Evolutionary conservation across 2,888 invertebrate species (phyloP).

Genomic region (Lampropteryx suffumata): DNA sequence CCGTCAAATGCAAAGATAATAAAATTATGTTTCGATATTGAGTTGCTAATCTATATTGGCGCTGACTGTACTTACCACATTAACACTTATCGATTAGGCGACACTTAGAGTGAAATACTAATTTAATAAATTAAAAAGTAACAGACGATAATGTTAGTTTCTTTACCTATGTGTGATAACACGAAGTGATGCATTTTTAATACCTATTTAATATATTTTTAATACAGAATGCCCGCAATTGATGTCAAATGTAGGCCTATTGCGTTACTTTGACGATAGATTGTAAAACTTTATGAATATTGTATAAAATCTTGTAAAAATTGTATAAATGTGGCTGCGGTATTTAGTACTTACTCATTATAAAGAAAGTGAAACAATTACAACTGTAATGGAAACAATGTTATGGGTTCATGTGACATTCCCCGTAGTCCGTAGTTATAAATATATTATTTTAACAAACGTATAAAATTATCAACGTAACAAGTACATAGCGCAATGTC

Average conservation of each 20-base stretch:
- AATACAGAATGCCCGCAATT: conserved; percentile 43
- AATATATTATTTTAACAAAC: conserved; percentile 52
- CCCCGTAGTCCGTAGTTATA: conserved; percentile 8
- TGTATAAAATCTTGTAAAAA: conserved; percentile 53
- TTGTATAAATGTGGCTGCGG: conserved; percentile 55
- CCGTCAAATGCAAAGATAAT: too few relatives aligned
- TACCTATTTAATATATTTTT: conserved; percentile 22
- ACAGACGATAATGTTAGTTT: conserved; percentile 47
- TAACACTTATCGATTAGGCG: conserved; percentile 61
- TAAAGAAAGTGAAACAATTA: conserved; percentile 28
- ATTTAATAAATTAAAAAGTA: conserved; percentile 37
- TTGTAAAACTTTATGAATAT: conserved; percentile 38
- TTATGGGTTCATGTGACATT: conserved; percentile 6
- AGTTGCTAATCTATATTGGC: conserved; percentile 7
- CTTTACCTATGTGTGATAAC: conserved; percentile 46
- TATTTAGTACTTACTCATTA: conserved; percentile 34
- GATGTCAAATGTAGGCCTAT: conserved; percentile 44
- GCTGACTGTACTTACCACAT: conserved; percentile 52
- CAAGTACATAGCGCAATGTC: conserved; percentile 51
- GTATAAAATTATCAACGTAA: conserved; percentile 62
- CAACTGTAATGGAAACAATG: conserved; percentile 31
- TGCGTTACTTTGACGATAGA: conserved; percentile 15
- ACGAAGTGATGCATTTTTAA: conserved; percentile 42
- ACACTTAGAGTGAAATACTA: conserved; percentile 63
- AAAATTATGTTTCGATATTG: too few relatives aligned